Evolutionary conservation across 2,888 invertebrate species (phyloP), one percentile per base, ranked within the genome.

Genomic region (Machimus atricapillus): DNA sequence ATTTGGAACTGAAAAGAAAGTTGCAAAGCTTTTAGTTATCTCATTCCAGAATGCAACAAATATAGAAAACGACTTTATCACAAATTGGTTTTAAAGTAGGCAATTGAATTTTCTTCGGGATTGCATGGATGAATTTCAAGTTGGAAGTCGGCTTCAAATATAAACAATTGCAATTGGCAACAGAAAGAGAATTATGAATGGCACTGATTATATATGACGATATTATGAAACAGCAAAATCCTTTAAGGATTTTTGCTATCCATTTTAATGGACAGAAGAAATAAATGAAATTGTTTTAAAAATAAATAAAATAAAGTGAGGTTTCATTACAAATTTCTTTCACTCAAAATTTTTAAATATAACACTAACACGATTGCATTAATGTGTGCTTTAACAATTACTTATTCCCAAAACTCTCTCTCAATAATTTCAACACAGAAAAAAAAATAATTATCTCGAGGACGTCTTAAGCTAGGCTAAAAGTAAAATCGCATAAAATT

Each of bases 331-430:
- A 79, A 79, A 79, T 52, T 79, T 79, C 56, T 52, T 79, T 79
- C 79, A 79, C 79, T 79, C 46, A 52, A 79, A 79, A 19, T 14
- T 52, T 79, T n/a, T 40, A 31, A 40, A 78, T 43, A 79, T 79
- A 79, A 52, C 46, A 82, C 37, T 82, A 82, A 82, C 66, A 82
- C 82, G 82, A 82, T 82, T 82, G 82, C 58, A 66, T 58, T 66
- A 82, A 37, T 58, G 37, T 58, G 82, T 82, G 82, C 40, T 34
- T 66, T 58, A 58, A 58, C 82, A 58, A 58, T 37, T 66, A 58
- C 66, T 82, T 82, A 58, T 82, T 58, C 82, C 58, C 34, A 58
- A 82, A 40, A 37, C 37, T 82, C 16, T 46, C 82, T 58, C 58
- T 82, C 37, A 66, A 58, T 82, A 82, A 82, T 34, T 82, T 82